Evolutionary conservation across 2,113 vertebrate genomes (phyloP), one percentile per base, ranked within the genome.

Genomic region (Acinonyx jubatus): DNA sequence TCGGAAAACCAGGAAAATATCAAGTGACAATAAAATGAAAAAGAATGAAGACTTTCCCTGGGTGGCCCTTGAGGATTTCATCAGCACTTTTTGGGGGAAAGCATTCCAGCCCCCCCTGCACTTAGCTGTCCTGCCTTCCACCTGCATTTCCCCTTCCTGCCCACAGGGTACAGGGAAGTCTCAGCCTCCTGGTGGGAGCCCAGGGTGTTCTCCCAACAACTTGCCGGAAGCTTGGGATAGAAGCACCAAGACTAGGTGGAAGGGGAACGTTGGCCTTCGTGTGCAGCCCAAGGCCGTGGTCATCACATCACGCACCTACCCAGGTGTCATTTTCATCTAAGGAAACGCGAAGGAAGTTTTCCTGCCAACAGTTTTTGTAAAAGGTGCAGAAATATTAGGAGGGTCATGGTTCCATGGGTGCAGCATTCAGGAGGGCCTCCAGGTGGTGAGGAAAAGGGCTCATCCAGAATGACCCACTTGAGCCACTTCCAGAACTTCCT

Each of bases 1-100:
- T 71, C 91, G 82, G 74, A 61, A 89, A 95, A 38, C 41, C 31
- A 76, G 69, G 9, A 36, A 63, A 36, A 74, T 74, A 79, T 57
- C n/a, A 68, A 76, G 65, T 48, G 61, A 89, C 79, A 87, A 50
- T 94, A 66, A 92, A 97, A 31, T 48, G 31, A 86, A 90, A 61
- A 21, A 48, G 76, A 79, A 63, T 41, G 55, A 74, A 85, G 90
- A 7, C 36, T 73, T 84, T 45, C 7, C 65, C 57, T 45, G 11
- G 33, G 57, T n/a, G n/a, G 66, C 21, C 33, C 18, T 73, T 38
- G 31, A 31, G 33, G 41, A 63, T 4, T n/a, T 48, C 55, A 33
- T 65, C 27, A 27, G 38, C 41, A 12, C 15, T 55, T 79, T 71
- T 57, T 33, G 57, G 31, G 61, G 66, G 71, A 61, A 8, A 21